Evolutionary conservation across 2,797 vertebrate genomes (phyloP), one percentile per base, ranked within the genome.

Genomic region (Schizothorax lantsangensis): DNA sequence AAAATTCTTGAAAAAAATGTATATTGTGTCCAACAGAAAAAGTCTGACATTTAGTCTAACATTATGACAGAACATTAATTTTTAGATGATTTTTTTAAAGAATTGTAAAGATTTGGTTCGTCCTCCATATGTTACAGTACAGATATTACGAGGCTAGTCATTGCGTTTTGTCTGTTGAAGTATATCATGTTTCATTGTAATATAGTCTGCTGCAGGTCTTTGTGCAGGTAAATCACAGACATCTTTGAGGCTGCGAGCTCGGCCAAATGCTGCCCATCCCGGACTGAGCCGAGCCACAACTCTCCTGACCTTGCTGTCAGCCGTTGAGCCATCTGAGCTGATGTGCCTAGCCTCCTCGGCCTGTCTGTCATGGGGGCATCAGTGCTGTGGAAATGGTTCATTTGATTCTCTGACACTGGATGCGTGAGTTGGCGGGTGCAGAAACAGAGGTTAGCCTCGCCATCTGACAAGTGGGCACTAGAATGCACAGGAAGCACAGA

Each of bases 341-440:
- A 94, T 93, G 91, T 92, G 93, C 92, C 94, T 91, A 92, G 87
- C 88, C 94, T 92, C 94, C 93, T 94, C 94, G 93, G 94, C 93
- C 94, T 95, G 92, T 94, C 95, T 96, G 95, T 96, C 95, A 94
- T 87, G 92, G 84, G 90, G 79, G 84, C 88, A 89, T 95, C 95
- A 95, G 94, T 91, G 91, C 95, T 91, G 84, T 90, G 95, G 94
- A 96, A 94, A 93, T 92, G 89, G 92, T 96, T 96, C 94, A 93
- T 92, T 94, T 94, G 93, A 93, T 95, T 96, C 94, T 91, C 95
- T 96, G 94, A 95, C 94, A 91, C 92, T 85, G 92, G 92, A 91
- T 89, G 89, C 86, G 90, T 88, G 93, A 92, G 88, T 89, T 93
- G 86, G 91, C 85, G 92, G 93, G 92, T 94, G 92, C 94, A 94